Percentiles rank a stretch among this genome's conserved stretches.
phyloP scores from a whole-genome alignment of 2,888 invertebrate genomes.

The Formica aserva region DNA sequence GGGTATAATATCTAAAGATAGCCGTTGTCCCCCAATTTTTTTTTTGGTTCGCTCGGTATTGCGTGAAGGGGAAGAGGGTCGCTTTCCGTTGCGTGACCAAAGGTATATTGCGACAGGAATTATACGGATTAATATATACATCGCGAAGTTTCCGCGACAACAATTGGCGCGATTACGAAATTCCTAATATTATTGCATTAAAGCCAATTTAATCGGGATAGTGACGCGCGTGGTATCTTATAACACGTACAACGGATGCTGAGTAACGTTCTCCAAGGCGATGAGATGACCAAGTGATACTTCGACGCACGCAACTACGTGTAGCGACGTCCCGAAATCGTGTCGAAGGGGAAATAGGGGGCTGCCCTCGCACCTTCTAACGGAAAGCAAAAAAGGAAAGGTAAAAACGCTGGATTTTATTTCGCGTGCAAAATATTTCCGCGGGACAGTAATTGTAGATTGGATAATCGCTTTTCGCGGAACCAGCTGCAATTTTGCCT shows the following conservation, averaged over 20 bases:
- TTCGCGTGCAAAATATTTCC: neutral
- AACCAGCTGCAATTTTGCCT: slow-evolving; percentile 17
- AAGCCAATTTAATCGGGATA: slow-evolving; percentile 36
- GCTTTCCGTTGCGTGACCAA: slow-evolving; percentile 36
- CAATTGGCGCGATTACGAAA: slow-evolving; percentile 43
- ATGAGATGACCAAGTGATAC: neutral
- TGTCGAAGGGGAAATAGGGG: neutral
- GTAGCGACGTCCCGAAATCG: neutral
- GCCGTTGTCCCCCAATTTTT: neutral
- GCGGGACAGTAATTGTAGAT: slow-evolving; percentile 9
- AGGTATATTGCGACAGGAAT: neutral
- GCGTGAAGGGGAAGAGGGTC: slow-evolving; percentile 14
- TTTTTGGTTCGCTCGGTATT: neutral
- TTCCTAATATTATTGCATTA: slow-evolving; percentile 55
- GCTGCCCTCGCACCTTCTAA: neutral
- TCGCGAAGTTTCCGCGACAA: slow-evolving; percentile 28
- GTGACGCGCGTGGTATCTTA: slow-evolving; percentile 14
- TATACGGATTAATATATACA: slow-evolving; percentile 30
- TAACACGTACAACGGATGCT: neutral
- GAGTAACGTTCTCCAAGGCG: slow-evolving; percentile 27
- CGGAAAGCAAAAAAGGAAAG: neutral
- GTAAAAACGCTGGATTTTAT: neutral
- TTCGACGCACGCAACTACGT: neutral
- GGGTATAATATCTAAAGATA: slow-evolving; percentile 18
- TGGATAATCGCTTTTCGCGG: slow-evolving; percentile 18